Percentiles rank a stretch among this genome's conserved stretches.
Conservation (phyloP, 1,140 invertebrate species). For the Tyrophagus putrescentiae region DNA sequence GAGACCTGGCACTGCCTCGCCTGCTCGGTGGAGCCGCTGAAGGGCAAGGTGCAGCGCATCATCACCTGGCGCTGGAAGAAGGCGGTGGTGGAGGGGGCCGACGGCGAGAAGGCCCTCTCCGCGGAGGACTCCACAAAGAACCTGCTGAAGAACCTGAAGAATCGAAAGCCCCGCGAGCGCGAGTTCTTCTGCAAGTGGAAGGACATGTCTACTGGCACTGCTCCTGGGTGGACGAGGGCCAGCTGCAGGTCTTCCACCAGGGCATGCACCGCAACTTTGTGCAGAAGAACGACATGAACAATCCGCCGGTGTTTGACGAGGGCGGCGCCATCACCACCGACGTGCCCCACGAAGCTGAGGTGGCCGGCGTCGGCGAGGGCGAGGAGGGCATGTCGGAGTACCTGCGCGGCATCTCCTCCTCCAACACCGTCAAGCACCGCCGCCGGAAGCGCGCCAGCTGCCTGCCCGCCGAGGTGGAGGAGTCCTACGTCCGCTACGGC, state of each 20-base stretch:
- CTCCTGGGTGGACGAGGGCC: conserved; percentile 83
- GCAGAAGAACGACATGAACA: conserved; percentile 93
- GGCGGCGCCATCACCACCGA: conserved; percentile 29
- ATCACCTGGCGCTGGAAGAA: conserved; percentile 71
- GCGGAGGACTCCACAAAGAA: neutral
- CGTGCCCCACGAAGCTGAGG: conserved; percentile 23
- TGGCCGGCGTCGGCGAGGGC: neutral
- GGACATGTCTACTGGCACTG: conserved; percentile 98
- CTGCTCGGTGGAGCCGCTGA: conserved; percentile 70
- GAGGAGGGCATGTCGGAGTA: neutral
- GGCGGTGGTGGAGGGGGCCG: conserved; percentile 28
- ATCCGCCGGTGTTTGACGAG: conserved; percentile 84
- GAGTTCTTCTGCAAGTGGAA: conserved; percentile 98
- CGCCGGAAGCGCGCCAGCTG: conserved; percentile 18
- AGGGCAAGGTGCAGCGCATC: conserved; percentile 81
- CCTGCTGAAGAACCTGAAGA: conserved; percentile 25
- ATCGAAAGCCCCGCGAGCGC: conserved; percentile 42
- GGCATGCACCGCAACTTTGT: conserved; percentile 84
- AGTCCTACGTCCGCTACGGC: conserved; percentile 52
- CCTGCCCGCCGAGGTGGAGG: conserved; percentile 32
- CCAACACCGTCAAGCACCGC: conserved; percentile 12
- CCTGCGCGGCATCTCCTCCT: conserved; percentile 21
- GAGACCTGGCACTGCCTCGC: conserved; percentile 96
- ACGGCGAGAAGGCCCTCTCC: neutral
- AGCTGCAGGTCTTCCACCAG: conserved; percentile 91